phyloP scores from a whole-genome alignment of 2,113 vertebrate genomes.

The Cyrtonyx montezumae region DNA sequence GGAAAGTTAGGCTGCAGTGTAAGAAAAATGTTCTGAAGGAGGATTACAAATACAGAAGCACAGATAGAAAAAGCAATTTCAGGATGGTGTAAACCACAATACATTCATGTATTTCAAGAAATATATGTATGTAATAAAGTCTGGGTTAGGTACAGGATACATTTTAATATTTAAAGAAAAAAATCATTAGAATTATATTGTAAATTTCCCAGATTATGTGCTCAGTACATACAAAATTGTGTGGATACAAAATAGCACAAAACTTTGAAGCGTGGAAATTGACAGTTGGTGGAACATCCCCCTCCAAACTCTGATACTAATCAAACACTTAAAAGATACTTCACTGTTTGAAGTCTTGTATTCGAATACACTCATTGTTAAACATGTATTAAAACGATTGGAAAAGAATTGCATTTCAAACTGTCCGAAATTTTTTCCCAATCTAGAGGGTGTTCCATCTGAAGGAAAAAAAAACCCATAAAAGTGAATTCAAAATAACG shows the following conservation, averaged over 20 bases:
- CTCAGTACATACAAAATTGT: not conserved
- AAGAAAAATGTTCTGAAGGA: not conserved
- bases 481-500: not conserved
- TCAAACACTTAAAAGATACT: not conserved
- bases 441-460: not conserved
- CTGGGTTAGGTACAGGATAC: not conserved
- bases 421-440: not conserved
- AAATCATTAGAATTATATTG: not conserved
- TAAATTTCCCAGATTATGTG: not conserved
- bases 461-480: not conserved
- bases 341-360: not conserved
- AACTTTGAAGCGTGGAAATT: not conserved
- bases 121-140: not conserved
- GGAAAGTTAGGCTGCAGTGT: not conserved
- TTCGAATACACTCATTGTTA: not conserved
- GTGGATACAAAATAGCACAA: not conserved
- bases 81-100: not conserved
- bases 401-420: not conserved
- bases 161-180: not conserved
- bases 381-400: not conserved
- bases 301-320: not conserved
- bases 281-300: accelerated
- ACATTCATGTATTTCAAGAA: not conserved
- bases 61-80: not conserved
- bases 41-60: not conserved